A percentile compares a stretch with the other conserved stretches of the same genome.
Evolutionary conservation across 2,113 vertebrate genomes (phyloP).

Genomic region (Cardinalis cardinalis): DNA sequence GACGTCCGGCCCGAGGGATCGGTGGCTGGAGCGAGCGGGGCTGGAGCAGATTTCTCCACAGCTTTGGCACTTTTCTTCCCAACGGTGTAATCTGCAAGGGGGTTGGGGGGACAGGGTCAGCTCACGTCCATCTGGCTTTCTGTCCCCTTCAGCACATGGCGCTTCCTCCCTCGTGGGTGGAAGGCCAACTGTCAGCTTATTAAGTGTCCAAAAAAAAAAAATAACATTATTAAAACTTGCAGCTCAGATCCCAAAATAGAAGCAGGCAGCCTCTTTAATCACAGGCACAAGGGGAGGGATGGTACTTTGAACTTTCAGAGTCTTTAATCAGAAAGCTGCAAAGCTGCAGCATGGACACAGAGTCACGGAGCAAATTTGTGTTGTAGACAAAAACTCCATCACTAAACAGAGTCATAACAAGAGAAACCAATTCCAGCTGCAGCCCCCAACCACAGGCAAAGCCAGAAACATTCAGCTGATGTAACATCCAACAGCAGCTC

Average conservation of each 20-base stretch:
- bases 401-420: neutral
- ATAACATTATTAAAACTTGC: neutral
- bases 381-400: neutral
- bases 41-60: slow-evolving; percentile 65
- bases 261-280: neutral
- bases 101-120: neutral
- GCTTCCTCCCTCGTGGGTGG: neutral
- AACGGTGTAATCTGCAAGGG: slow-evolving; percentile 79
- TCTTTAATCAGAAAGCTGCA: slow-evolving; percentile 30
- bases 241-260: slow-evolving; percentile 6
- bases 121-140: neutral
- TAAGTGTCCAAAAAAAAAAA: neutral
- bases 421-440: neutral
- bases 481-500: neutral
- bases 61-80: slow-evolving; percentile 77
- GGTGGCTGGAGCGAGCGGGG: neutral
- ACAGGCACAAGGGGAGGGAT: neutral
- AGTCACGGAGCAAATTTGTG: neutral
- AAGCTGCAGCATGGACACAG: neutral
- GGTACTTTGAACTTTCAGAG: slow-evolving; percentile 18
- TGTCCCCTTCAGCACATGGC: neutral
- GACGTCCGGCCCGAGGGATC: slow-evolving; percentile 64
- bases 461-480: neutral
- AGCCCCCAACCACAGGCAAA: neutral
- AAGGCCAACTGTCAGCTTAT: neutral